A percentile compares a stretch with the other conserved stretches of the same genome.
Evolutionary conservation across 1,140 invertebrate genomes (phyloP).

Genomic region (Trachymyrmex cornetzi): DNA sequence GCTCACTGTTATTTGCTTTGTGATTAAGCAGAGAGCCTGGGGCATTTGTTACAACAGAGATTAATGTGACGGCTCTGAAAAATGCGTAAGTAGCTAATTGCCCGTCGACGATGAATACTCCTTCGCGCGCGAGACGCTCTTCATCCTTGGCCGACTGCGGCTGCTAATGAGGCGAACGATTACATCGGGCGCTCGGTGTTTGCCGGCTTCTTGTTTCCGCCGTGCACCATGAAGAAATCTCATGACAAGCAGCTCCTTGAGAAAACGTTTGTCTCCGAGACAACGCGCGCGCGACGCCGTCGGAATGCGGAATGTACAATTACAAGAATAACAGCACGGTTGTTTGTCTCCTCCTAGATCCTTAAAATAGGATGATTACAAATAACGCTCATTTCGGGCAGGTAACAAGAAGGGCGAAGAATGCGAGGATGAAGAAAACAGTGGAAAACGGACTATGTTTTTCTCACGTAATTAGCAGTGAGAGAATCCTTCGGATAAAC

Average conservation of each 20-base stretch:
- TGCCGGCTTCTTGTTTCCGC: slow-evolving; percentile 33
- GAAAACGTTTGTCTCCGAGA: slow-evolving; percentile 35
- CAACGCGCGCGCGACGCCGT: slow-evolving; percentile 8
- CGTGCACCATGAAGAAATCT: slow-evolving; percentile 51
- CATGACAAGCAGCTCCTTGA: slow-evolving; percentile 9
- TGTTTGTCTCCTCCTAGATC: slow-evolving; percentile 59
- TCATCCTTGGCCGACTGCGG: slow-evolving; percentile 41
- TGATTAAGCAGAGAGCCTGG: background rate
- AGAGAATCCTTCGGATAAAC: slow-evolving; percentile 53
- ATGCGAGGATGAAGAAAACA: background rate
- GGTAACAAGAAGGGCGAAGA: background rate
- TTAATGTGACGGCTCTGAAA: slow-evolving; percentile 54
- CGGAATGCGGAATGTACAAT: slow-evolving; percentile 66
- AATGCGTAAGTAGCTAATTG: slow-evolving; percentile 63
- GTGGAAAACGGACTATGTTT: slow-evolving; percentile 59
- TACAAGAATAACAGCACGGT: slow-evolving; percentile 65
- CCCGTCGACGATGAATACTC: slow-evolving; percentile 52
- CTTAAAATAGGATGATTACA: slow-evolving; percentile 70
- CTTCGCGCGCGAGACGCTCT: slow-evolving; percentile 35
- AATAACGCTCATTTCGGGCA: slow-evolving; percentile 65
- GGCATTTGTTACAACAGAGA: slow-evolving; percentile 54
- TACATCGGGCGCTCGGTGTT: slow-evolving; percentile 36
- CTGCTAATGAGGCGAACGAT: slow-evolving; percentile 66
- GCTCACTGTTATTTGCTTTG: slow-evolving; percentile 43
- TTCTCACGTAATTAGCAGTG: slow-evolving; percentile 73